Evolutionary conservation across 2,797 vertebrate genomes (phyloP).

Genomic region (Poecilia wingei): DNA sequence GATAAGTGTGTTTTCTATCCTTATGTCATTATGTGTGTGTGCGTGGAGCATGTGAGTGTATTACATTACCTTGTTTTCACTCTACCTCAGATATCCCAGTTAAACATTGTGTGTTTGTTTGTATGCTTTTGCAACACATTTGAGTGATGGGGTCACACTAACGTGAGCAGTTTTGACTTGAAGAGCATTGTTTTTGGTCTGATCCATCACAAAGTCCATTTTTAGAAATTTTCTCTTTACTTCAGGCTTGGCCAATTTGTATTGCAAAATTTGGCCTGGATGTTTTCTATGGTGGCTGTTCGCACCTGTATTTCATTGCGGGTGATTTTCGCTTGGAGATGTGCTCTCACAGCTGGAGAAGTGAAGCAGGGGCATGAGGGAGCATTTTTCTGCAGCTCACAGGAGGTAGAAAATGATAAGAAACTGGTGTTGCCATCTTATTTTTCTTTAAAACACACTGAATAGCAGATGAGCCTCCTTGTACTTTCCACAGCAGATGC

Average conservation of each 20-base stretch:
- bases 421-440: not conserved
- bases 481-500: not conserved
- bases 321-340: not conserved
- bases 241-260: not conserved
- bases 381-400: not conserved
- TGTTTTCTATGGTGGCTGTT: not conserved
- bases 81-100: not conserved
- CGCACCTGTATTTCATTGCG: not conserved
- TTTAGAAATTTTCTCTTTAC: not conserved
- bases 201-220: not conserved
- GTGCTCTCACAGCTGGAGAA: conserved; percentile 4
- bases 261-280: not conserved
- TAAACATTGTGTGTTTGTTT: conserved; percentile 1
- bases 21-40: not conserved
- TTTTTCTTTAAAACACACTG: conserved; percentile 1
- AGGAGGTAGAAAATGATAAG: conserved; percentile 2
- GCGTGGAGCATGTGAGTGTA: not conserved
- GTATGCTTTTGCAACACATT: not conserved
- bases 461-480: not conserved
- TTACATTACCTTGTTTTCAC: conserved; percentile 16
- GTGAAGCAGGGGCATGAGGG: not conserved
- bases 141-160: not conserved
- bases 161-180: not conserved
- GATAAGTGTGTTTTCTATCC: conserved; percentile 10
- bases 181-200: not conserved